Base-by-base conservation (phyloP, 2,888 invertebrate genomes). In the Exocentrus adspersus region DNA sequence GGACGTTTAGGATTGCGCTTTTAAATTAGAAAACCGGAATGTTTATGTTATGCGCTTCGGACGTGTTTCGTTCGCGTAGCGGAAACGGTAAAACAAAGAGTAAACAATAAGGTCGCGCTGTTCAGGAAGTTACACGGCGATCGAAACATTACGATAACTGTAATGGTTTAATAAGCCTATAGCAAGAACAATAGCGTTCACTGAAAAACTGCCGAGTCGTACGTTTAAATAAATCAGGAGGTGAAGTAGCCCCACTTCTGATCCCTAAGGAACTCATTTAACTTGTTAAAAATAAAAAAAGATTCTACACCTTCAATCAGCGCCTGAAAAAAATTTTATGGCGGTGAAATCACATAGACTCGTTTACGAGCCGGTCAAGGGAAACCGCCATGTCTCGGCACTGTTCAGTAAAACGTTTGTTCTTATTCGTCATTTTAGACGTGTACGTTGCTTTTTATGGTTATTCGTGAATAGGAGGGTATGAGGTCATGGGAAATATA, bases 11-110 rank as follows among this genome's bases (percentile, higher is more conserved):
- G 19, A 51, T 51, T 32, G 16, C 10, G 48, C 16, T 14, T 48
- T n/a, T 48, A 48, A 48, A 48, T 48, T 48, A 48, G 28, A 48
- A 28, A 37, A 12, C 37, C 1, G 12, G n/a, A 37, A 4, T 12
- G 37, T 4, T 14, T 4, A 24, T 24, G 24, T 24, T 24, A n/a
- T 24, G 24, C 7, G 3, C 24, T 24, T 7, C 7, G 7, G 24
- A 24, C 3, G 24, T 7, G 24, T 24, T 24, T 24, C 24, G 24
- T 3, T 24, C 24, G 7, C 24, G 7, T 3, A 5, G 7, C 24
- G 24, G 24, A 24, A 24, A 24, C 7, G 7, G 7, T 7, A n/a
- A n/a, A 24, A 24, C 24, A 24, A 24, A 24, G 24, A 24, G 7
- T 24, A 24, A 24, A 24, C 24, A 24, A 24, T 24, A 24, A 24